These are phyloP conservation scores for Halocynthia roretzi DNA, from an alignment of 23 tunicate genomes.

Conservation along the genomic window DNA sequence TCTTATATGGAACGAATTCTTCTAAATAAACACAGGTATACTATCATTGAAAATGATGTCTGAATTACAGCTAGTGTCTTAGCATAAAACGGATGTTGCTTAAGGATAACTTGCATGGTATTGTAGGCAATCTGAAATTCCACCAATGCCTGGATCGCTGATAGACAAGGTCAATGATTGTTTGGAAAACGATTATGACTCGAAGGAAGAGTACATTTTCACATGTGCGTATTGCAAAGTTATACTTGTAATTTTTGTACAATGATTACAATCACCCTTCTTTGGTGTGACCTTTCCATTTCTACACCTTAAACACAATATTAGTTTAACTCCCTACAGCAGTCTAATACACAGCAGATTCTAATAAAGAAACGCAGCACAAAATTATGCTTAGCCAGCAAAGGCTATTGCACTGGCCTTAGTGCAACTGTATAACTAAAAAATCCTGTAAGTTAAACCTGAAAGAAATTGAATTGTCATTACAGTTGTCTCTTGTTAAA, in stretches of 20 bases:
- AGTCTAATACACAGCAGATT: too few species aligned
- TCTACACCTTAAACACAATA: too few species aligned
- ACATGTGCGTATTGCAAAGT: background rate
- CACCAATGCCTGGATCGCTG: constrained; percentile 46
- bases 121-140: constrained; percentile 49
- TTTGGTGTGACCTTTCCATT: too few species aligned
- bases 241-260: background rate
- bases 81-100: background rate
- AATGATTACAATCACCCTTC: background rate
- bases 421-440: too few species aligned
- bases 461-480: too few species aligned
- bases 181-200: constrained; percentile 3
- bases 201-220: background rate
- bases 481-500: too few species aligned
- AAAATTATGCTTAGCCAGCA: too few species aligned
- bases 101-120: background rate
- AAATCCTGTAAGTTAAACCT: too few species aligned
- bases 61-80: background rate
- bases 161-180: constrained; percentile 6
- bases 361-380: too few species aligned
- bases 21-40: constrained; percentile 64
- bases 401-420: too few species aligned
- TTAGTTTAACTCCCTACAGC: too few species aligned
- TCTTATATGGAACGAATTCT: constrained; percentile 56
- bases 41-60: background rate